Percentiles rank a stretch among this genome's conserved stretches.
Conservation (phyloP, 2,113 vertebrate species). For the Ameiurus melas region DNA sequence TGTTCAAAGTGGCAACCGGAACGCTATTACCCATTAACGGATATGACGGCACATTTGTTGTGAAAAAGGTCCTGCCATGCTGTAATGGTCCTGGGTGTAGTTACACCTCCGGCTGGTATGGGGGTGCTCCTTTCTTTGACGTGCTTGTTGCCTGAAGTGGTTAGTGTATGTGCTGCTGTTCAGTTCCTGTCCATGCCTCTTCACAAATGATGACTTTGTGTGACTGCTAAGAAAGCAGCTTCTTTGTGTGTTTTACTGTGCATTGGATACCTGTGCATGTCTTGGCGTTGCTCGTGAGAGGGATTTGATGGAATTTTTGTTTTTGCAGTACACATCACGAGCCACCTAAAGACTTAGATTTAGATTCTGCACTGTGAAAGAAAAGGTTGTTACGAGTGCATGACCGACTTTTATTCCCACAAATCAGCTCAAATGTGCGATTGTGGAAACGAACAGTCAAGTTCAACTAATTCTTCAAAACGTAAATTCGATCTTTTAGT, state of each 20-base stretch:
- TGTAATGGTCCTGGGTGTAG: neutral
- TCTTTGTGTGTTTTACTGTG: constrained; percentile 28
- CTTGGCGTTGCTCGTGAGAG: constrained; percentile 11
- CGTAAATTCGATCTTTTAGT: neutral
- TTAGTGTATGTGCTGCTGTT: neutral
- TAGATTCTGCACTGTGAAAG: neutral
- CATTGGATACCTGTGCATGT: constrained; percentile 33
- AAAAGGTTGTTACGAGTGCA: neutral
- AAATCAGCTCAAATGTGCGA: neutral
- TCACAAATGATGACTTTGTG: neutral
- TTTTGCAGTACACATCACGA: constrained; percentile 17
- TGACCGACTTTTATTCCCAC: neutral
- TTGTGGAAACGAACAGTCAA: neutral
- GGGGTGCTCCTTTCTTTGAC: neutral
- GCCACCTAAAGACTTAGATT: constrained; percentile 8
- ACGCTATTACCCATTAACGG: too few species aligned
- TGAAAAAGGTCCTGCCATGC: constrained; percentile 12
- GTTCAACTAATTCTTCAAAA: constrained; percentile 13
- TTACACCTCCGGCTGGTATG: neutral
- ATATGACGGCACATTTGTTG: neutral
- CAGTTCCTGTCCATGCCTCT: neutral
- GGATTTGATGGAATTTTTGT: neutral
- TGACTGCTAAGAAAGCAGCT: constrained; percentile 38
- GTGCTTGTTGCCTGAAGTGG: constrained; percentile 4
- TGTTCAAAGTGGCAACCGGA: neutral